Evolutionary conservation across 2,797 vertebrate species (phyloP).

Genomic region (Prionace glauca): DNA sequence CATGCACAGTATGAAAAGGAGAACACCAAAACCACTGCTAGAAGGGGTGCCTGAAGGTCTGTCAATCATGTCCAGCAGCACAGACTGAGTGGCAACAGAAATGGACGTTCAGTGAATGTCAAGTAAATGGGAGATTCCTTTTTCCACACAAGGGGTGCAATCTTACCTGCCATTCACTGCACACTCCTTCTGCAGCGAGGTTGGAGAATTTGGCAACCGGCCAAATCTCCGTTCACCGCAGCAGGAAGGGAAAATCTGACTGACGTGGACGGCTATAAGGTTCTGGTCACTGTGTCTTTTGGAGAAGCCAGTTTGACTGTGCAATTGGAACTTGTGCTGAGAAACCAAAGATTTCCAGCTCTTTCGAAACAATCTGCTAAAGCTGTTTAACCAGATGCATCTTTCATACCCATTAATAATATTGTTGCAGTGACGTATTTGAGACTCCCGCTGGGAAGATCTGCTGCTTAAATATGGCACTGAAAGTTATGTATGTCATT

Average conservation of each 20-base stretch:
- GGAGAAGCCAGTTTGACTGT: background rate
- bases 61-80: background rate
- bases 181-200: too few species aligned
- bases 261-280: too few species aligned
- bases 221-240: too few species aligned
- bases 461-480: background rate
- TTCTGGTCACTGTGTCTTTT: background rate
- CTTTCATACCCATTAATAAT: constrained; percentile 38
- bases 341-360: background rate
- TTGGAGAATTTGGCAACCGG: too few species aligned
- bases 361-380: background rate
- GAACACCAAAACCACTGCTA: background rate
- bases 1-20: background rate
- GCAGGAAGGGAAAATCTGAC: too few species aligned
- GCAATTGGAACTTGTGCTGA: background rate
- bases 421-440: constrained; percentile 23
- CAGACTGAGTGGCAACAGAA: background rate
- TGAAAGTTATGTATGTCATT: background rate
- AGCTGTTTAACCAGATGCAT: background rate
- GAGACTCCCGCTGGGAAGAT: constrained; percentile 28
- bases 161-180: too few species aligned
- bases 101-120: background rate
- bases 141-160: background rate
- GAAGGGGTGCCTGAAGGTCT: background rate
- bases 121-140: background rate